Base-by-base conservation (phyloP, 2,797 vertebrate genomes). In the Anabas testudineus region DNA sequence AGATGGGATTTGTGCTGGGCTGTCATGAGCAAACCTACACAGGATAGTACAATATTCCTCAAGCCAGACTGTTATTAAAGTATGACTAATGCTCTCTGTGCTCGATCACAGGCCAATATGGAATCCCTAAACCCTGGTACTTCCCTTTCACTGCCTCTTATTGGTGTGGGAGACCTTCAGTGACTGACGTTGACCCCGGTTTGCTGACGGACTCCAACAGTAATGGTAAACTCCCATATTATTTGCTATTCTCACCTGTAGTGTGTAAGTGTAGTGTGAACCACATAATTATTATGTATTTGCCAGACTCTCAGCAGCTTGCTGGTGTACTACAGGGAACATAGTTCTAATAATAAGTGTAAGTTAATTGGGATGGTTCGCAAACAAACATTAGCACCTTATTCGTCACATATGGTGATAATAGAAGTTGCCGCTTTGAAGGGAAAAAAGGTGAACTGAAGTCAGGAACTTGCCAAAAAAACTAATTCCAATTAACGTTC, bases 51-150 rank as follows among this genome's bases (percentile, higher is more conserved):
- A 52, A 54, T 54, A 58, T 70, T 69, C 58, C 79, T 68, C 13
- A 56, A 55, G 74, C 63, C 60, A 67, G 60, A 55, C 28, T 41
- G 57, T 61, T 72, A 81, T 77, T 71, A 62, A 81, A 87, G 75
- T 67, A 51, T 82, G 57, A 77, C 48, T 83, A 67, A 77, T 77
- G 37, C 68, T 78, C 24, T 75, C 36, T 14, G 3, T 1, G 5
- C 71, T 81, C 82, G 48, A 81, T 90, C 90, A 76, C 84, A 99
- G 98, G 98, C 42, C 97, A 99, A 67, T 99, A 96, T 60, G 97
- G 98, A 41, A 97, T 99, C 80, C 95, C 98, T 4, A 96, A 93
- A 82, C 95, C 96, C 0, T 99, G 97, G 96, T 97, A 97, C 85
- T 99, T 99, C 66, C 97, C 95, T 28, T 96, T 97, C 65, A 97